A percentile compares a stretch with the other conserved stretches of the same genome.
phyloP scores from a whole-genome alignment of 2,888 invertebrate species.

The Pristionchus exspectatus region DNA sequence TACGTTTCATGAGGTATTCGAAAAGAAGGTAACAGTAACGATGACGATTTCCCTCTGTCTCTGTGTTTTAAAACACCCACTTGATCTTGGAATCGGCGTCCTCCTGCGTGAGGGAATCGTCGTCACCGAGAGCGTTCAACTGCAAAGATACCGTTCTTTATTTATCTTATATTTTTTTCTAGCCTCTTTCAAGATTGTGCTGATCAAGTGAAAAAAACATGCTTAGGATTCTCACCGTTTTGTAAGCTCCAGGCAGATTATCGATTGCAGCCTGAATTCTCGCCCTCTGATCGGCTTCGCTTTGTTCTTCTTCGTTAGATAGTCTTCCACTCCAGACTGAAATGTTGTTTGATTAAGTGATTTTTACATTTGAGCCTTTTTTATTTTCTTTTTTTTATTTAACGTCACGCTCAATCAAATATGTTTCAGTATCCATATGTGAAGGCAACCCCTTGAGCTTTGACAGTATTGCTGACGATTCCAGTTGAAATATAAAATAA shows the following conservation, averaged over 20 bases:
- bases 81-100: conserved; percentile 48
- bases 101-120: conserved; percentile 49
- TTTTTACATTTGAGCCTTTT: too few species aligned
- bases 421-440: background rate
- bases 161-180: background rate
- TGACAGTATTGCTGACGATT: too few species aligned
- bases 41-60: background rate
- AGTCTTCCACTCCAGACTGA: conserved; percentile 48
- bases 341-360: background rate
- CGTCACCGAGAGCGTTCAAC: conserved; percentile 49
- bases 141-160: background rate
- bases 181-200: too few species aligned
- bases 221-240: background rate
- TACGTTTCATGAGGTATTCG: background rate
- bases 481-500: background rate
- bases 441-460: too few species aligned
- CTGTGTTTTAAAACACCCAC: background rate
- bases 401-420: too few species aligned
- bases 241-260: conserved; percentile 49
- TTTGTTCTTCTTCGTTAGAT: conserved; percentile 53
- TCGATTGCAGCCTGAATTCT: conserved; percentile 43
- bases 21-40: background rate
- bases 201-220: too few species aligned
- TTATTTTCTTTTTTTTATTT: too few species aligned
- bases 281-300: conserved; percentile 29